A percentile compares a stretch with the other conserved stretches of the same genome.
These are phyloP conservation scores for Bubo blakistoni DNA, from an alignment of 2,113 vertebrate genomes.

Conservation along the genomic window DNA sequence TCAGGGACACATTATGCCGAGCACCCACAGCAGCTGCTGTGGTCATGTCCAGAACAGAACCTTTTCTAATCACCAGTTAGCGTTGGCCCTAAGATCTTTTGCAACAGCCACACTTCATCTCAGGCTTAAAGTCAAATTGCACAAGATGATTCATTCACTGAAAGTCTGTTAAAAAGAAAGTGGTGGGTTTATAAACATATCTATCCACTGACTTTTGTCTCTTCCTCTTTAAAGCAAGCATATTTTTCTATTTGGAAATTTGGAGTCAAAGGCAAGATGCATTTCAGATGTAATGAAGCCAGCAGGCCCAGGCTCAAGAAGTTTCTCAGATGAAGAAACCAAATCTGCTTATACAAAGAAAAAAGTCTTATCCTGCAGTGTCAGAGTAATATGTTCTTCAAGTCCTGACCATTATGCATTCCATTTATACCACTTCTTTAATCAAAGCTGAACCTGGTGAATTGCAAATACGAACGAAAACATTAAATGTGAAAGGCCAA, in stretches of 20 bases:
- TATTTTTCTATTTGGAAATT: constrained; percentile 13
- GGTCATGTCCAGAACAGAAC: neutral
- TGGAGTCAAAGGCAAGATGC: constrained; percentile 13
- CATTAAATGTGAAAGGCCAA: constrained; percentile 79
- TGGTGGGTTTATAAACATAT: neutral
- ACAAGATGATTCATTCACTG: neutral
- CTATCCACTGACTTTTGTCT: constrained; percentile 9
- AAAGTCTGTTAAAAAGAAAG: constrained; percentile 6
- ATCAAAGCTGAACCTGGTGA: constrained; percentile 74
- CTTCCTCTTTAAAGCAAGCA: constrained; percentile 46
- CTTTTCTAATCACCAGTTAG: neutral
- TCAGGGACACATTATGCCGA: neutral
- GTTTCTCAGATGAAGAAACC: constrained; percentile 60
- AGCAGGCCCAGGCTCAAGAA: constrained; percentile 24
- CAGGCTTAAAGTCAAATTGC: neutral
- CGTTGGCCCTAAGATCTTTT: neutral
- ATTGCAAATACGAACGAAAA: constrained; percentile 77
- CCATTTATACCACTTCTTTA: constrained; percentile 69
- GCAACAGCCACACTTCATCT: constrained; percentile 3
- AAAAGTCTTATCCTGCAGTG: constrained; percentile 44
- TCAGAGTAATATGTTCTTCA: constrained; percentile 59
- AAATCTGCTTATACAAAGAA: constrained; percentile 50
- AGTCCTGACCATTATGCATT: constrained; percentile 63
- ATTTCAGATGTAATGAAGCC: constrained; percentile 33
- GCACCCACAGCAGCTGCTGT: neutral